Conservation (phyloP, 2,888 invertebrate genomes). For the Drosophila setosimentum region DNA sequence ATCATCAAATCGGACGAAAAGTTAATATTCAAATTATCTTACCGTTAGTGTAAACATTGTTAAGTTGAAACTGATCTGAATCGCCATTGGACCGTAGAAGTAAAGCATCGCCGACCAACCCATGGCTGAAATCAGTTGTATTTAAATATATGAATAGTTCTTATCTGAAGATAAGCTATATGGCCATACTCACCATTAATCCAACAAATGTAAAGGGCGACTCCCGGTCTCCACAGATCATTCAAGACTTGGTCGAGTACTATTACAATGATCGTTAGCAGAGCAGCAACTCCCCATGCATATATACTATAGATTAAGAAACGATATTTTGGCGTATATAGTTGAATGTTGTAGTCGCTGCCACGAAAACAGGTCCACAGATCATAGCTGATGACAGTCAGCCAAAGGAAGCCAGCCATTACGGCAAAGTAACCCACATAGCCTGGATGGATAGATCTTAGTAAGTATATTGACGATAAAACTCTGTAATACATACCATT, state of each 20-base stretch:
- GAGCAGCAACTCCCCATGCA: constrained; percentile 78
- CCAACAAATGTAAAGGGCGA: constrained; percentile 87
- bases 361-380: constrained; percentile 88
- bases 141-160: background rate
- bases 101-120: constrained; percentile 79
- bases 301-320: constrained; percentile 77
- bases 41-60: constrained; percentile 79
- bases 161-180: background rate
- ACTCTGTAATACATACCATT: constrained; percentile 17
- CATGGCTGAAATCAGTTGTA: constrained; percentile 42
- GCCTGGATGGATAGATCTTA: constrained; percentile 52
- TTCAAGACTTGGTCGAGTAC: constrained; percentile 74
- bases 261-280: constrained; percentile 63
- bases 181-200: constrained; percentile 85
- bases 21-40: background rate
- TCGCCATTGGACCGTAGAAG: constrained; percentile 77
- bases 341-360: constrained; percentile 42
- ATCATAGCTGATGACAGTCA: constrained; percentile 94
- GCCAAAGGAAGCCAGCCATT: constrained; percentile 93
- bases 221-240: constrained; percentile 85
- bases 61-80: constrained; percentile 78
- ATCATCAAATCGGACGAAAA: background rate
- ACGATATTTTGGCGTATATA: constrained; percentile 52
- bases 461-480: background rate
- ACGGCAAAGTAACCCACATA: constrained; percentile 88